Base-by-base conservation (phyloP, 2,888 invertebrate species). In the Sesia bembeciformis region DNA sequence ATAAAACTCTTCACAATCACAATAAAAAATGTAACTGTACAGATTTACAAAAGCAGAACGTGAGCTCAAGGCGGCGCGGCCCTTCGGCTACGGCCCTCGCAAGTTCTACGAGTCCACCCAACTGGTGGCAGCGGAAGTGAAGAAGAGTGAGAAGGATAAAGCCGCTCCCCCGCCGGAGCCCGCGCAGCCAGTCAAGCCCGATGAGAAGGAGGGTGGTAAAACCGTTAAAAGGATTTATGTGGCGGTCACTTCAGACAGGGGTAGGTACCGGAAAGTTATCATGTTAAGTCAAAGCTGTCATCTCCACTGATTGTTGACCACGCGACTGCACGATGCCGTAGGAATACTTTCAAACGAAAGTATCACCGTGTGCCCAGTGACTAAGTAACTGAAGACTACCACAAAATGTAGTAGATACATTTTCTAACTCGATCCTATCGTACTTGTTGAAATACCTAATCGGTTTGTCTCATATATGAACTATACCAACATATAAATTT, bases 1-100 rank as follows among this genome's bases (percentile, higher is more conserved):
- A 23, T 23, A 23, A n/a, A n/a, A n/a, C n/a, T n/a, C 23, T 23
- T 23, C 23, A 23, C 23, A 1, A 1, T 23, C 23, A 23, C 23
- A 23, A 23, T 23, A 23, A 23, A 23, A 23, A 23, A 23, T 23
- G 23, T 23, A 23, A 23, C 23, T 23, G 23, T 23, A 23, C 52
- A 95, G 96, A 71, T 96, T 93, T 74, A 91, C 94, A 39, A 87
- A 85, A 65, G 95, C 95, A 41, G 95, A 96, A 72, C 87, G 92
- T 53, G 95, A 95, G 57, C 79, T 95, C 53, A 87, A 90, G 63
- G 91, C 93, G 39, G 95, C 95, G 2, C 85, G 93, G 8, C 91
- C 94, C 0, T 95, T 94, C 72, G 95, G 95, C 39, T 90, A 91
- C 54, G 94, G 93, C 6, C 92, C 93, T 38, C 88, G 86, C 4